Evolutionary conservation across 1,140 invertebrate species (phyloP).

Genomic region (Littorina saxatilis): DNA sequence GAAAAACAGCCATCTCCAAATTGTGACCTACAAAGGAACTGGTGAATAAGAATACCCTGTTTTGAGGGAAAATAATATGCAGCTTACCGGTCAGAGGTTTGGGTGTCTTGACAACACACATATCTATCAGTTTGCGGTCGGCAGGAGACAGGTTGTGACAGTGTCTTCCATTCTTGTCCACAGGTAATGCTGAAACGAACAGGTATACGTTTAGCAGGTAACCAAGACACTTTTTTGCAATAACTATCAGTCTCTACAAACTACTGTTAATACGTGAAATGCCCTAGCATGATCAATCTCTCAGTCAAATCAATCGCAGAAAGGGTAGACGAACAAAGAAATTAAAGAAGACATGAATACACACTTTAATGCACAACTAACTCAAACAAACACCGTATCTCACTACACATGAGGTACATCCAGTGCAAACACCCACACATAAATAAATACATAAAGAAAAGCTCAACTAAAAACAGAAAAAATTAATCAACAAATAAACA

Average conservation of each 20-base stretch:
- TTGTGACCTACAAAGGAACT: neutral
- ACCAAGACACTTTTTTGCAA: neutral
- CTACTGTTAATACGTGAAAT: neutral
- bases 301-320: neutral
- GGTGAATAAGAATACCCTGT: neutral
- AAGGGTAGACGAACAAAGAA: neutral
- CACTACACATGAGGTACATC: no score
- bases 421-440: no score
- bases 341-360: neutral
- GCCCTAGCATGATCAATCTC: neutral
- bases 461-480: no score
- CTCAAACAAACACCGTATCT: no score
- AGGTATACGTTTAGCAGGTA: neutral
- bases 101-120: constrained; percentile 43
- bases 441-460: no score
- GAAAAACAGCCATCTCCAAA: neutral
- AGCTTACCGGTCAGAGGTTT: constrained; percentile 47
- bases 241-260: neutral
- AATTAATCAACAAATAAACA: no score
- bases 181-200: neutral
- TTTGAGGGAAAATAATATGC: neutral
- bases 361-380: neutral
- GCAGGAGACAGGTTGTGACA: constrained; percentile 1
- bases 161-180: neutral
- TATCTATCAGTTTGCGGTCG: neutral